Evolutionary conservation across 2,888 invertebrate genomes (phyloP).

Genomic region (Cloeon dipterum): DNA sequence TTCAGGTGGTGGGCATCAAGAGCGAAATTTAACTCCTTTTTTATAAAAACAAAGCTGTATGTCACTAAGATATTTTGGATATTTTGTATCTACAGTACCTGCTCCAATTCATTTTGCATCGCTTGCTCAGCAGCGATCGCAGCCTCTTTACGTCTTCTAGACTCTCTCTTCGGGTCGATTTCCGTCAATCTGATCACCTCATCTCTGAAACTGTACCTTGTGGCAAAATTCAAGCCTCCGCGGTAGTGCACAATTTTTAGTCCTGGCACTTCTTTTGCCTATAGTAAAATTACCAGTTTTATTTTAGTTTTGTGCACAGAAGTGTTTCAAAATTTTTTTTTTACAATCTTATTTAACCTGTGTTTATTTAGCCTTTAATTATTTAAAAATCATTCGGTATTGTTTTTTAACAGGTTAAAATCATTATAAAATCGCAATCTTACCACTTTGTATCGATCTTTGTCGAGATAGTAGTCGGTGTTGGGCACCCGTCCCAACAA

Average conservation of each 20-base stretch:
- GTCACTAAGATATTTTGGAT: conserved; percentile 1
- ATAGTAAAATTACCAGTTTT: too few species aligned
- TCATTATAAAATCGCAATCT: too few species aligned
- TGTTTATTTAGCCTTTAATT: too few species aligned
- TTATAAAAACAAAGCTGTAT: too few species aligned
- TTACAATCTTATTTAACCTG: too few species aligned
- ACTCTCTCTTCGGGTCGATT: conserved; percentile 23
- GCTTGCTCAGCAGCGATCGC: conserved; percentile 3
- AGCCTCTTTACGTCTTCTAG: conserved; percentile 16
- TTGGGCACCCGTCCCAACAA: conserved; percentile 35
- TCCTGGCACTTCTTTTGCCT: conserved; percentile 45
- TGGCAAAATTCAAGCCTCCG: conserved; percentile 51
- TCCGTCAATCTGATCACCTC: conserved; percentile 17
- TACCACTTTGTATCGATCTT: conserved; percentile 33
- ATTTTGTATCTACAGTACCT: too few species aligned
- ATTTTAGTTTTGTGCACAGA: too few species aligned
- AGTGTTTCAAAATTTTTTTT: too few species aligned
- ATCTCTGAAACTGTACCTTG: conserved; percentile 11
- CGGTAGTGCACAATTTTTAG: conserved; percentile 56
- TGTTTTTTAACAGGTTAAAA: neutral
- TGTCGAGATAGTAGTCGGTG: conserved; percentile 40
- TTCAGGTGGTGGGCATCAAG: too few species aligned
- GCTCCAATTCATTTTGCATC: conserved; percentile 2
- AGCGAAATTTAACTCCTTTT: too few species aligned
- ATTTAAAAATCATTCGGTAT: neutral